Base-by-base conservation (phyloP, 1,140 invertebrate species). In the Drosophila lini region DNA sequence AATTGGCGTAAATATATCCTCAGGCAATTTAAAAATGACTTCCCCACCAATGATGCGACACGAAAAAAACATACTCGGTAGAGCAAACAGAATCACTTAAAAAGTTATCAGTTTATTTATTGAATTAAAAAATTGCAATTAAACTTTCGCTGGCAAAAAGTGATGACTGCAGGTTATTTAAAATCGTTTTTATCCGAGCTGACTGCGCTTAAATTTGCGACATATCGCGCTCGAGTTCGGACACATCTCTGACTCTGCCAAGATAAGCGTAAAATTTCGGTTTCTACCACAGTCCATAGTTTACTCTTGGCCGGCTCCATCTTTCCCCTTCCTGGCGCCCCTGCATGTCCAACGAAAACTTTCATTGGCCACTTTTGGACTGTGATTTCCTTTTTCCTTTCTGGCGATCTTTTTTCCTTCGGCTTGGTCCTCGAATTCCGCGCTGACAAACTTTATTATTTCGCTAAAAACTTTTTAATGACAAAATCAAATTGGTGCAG, bases 391-490 rank as follows among this genome's bases (percentile, higher is more conserved):
- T 74, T 76, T 68, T 59, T 69, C 13, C 16, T 65, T 57, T 52
- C 31, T 55, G 31, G 40, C 28, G 38, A 36, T 55, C 57, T 62
- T 38, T 61, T 45, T 44, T 28, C 47, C 2, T n/a, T n/a, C 16
- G 13, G 22, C 16, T 50, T n/a, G 44, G 42, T 34, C 36, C 40
- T 59, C 38, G 48, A 44, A 79, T 77, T 80, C 47, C 55, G 94
- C 94, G 69, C 93, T 93, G 25, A 94, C 94, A 31, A 94, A 32
- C 95, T 96, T 76, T 94, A 94, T 71, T 96, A 96, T 78, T 93
- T 94, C 89, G 94, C 94, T 19, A 96, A 94, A 82, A 82, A 82
- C 80, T 82, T 82, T 82, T 82, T 82, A 82, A 82, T 82, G 80
- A 82, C 80, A 78, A 82, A 82, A 82, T 82, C 80, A 75, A 82